Evolutionary conservation across 2,797 vertebrate genomes (phyloP), one percentile per base, ranked within the genome.

Genomic region (Arnoldichthys spilopterus): DNA sequence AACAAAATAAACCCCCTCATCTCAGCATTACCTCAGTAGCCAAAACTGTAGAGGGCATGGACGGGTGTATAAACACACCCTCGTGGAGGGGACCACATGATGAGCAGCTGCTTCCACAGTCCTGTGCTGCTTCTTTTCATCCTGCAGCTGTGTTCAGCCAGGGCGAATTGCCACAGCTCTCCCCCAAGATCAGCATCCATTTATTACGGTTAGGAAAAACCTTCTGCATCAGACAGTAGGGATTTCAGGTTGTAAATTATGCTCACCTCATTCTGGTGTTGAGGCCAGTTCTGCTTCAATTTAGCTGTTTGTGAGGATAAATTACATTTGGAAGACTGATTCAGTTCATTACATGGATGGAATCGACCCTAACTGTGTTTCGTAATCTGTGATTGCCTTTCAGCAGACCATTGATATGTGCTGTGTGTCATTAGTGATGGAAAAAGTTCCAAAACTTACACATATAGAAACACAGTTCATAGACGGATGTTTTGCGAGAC

Each of bases 121-220:
- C 32, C 40, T 22, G 26, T 7, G 1, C 30, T 66, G 67, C 58
- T 26, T 28, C 45, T 15, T 45, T 45, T 63, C 32, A 8, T 43
- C 1, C 64, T 28, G 12, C 71, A 66, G 61, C 73, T 76, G 73
- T 40, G 34, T 56, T 18, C 74, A 74, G 43, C 56, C 72, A 54
- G 32, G 56, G 54, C 47, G 32, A 49, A 45, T 51, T 73, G 40
- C 49, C 61, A 26, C 37, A 58, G 54, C 40, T 76, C 62, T 76
- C 59, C 59, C 54, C 28, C 6, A 34, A n/a, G 56, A 70, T 75
- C 66, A 61, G 45, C 66, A 76, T 54, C 56, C 45, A 71, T 75
- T 76, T 76, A 71, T 76, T 71, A 45, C 26, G 22, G 22, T 47
- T 32, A 47, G 40, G 78, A 40, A 72, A 58, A 80, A 58, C 37